Evolutionary conservation across 2,888 invertebrate species (phyloP), one percentile per base, ranked within the genome.

Genomic region (Andrena bucephala): DNA sequence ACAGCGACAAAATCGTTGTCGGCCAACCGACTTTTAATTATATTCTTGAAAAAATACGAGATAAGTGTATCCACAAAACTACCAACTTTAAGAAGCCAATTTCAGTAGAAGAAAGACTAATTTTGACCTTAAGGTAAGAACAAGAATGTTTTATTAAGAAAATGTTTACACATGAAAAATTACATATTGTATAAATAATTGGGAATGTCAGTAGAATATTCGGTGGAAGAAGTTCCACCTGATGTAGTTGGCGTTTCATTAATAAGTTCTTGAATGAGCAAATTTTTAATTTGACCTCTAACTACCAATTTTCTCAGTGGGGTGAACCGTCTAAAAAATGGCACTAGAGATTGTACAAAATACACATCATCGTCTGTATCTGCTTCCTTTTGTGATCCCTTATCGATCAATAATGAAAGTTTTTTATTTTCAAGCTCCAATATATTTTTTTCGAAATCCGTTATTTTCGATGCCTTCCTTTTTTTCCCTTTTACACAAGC

Each of bases 21-120:
- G n/a, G n/a, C n/a, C n/a, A n/a, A n/a, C n/a, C n/a, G n/a, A n/a
- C n/a, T n/a, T n/a, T n/a, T n/a, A n/a, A n/a, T n/a, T n/a, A 29
- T 52, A 52, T 52, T 52, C 52, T 52, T 52, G n/a, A 52, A 52
- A 20, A 20, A n/a, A 52, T 52, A 20, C 20, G 20, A 52, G 52
- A 52, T 20, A 52, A 52, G 6, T 52, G 7, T 52, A n/a, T 7
- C n/a, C 20, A 20, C 7, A 7, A 52, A 52, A 20, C 52, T 20
- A 52, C 20, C 20, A 52, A 52, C n/a, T 52, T 52, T 52, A 52
- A 52, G 52, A 20, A 52, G 20, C 52, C 52, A 52, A 52, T 52
- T 52, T 52, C 52, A 20, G 52, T 52, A 52, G n/a, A 52, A 20
- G 20, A 52, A 52, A 52, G 52, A 20, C 20, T n/a, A 20, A 52